Evolutionary conservation across 92 coral and sea anemone species (phyloP), one percentile per base, ranked within the genome.

Genomic region (Epizoanthus scotinus): DNA sequence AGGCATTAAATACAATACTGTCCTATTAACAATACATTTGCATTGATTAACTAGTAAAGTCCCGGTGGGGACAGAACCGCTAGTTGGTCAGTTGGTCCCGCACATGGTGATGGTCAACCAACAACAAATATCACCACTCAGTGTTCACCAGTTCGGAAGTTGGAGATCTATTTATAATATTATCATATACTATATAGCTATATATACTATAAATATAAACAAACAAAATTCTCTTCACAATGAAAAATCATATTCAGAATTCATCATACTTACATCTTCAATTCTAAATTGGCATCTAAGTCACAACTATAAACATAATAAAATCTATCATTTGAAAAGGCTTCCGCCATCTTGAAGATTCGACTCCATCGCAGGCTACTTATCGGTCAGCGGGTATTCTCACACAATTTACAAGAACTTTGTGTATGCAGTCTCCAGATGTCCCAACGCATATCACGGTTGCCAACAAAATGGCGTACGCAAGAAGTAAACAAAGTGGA

Each of bases 281-380:
- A 79, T 27, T 89, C 97, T n/a, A 95, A 94, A 84, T 93, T 95
- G 55, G 97, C 90, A 79, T 93, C 99, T 79, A 95, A 81, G 81
- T 95, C 99, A 73, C 92, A 90, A 83, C 99, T 95, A 71, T 95
- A 95, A 40, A 95, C 95, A 74, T 95, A 95, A 74, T 85, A 87
- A 82, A 95, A 95, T 82, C 85, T 93, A 29, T 95, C 98, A 75
- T 60, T 75, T 29, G 81, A 29, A 21, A 56, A 59, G 66, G 68
- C 81, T 38, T 75, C 81, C 81, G 81, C 81, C 81, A 75, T 75
- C 81, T 75, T 75, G 68, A 66, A 21, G 24, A 74, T 50, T 7
- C 20, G 79, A 18, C 7, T 20, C 67, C 63, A 75, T 60, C 67
- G 68, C 56, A 34, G 68, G 55, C 81, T 75, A 31, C 55, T 34